Conservation (phyloP, 2,797 vertebrate species). For the Schizopygopsis malacanthus region DNA sequence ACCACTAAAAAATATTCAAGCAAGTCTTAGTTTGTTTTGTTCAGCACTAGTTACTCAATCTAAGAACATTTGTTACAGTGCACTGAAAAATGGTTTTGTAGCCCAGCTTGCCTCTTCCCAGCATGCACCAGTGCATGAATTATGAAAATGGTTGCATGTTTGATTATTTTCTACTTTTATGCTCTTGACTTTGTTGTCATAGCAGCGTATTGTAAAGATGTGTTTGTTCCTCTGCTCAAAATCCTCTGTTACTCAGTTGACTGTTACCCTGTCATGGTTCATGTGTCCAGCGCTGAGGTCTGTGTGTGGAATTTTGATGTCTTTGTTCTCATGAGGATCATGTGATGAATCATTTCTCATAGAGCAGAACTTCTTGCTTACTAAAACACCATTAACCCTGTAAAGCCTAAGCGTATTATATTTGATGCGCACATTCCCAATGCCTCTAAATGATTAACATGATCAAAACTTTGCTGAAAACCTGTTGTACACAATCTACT, state of each 20-base stretch:
- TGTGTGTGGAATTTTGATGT: neutral
- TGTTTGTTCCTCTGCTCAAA: neutral
- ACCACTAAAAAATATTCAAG: neutral
- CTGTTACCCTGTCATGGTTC: neutral
- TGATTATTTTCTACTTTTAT: neutral
- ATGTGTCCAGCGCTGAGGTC: neutral
- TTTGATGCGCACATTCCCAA: neutral
- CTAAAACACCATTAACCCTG: neutral
- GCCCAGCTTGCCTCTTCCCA: neutral
- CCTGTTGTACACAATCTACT: neutral
- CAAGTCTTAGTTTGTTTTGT: neutral
- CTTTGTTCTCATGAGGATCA: constrained; percentile 4
- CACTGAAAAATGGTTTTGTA: neutral
- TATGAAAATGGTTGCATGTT: neutral
- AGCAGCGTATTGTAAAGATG: neutral
- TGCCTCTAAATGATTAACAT: neutral
- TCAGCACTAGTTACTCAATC: neutral
- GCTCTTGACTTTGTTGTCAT: neutral
- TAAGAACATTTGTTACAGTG: neutral
- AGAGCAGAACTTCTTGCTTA: neutral
- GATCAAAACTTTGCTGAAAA: neutral
- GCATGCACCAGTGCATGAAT: neutral
- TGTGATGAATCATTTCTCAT: neutral
- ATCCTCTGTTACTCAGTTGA: neutral
- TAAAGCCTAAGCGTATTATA: neutral